Conservation (phyloP, 1,140 invertebrate genomes). For the Leptinotarsa lineolata region DNA sequence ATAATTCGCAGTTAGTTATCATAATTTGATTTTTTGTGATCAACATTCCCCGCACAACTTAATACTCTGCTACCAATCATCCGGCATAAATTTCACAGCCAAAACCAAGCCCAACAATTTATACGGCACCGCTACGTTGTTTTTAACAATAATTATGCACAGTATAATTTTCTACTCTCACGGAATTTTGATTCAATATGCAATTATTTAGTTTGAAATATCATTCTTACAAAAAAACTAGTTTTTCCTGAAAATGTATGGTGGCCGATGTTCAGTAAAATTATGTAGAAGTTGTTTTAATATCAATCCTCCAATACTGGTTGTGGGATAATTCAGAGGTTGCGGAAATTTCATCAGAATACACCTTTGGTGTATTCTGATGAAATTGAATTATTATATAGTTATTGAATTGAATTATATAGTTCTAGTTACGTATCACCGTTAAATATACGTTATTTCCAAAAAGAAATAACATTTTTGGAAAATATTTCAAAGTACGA, state of each 20-base stretch:
- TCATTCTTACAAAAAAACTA: constrained; percentile 17
- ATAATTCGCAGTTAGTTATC: neutral
- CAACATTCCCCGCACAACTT: neutral
- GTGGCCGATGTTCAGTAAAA: too few relatives aligned
- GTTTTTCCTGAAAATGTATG: neutral
- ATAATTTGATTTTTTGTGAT: constrained; percentile 2
- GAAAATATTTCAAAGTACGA: too few relatives aligned
- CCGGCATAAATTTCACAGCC: constrained; percentile 10
- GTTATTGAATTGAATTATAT: too few relatives aligned
- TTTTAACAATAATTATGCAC: constrained; percentile 23
- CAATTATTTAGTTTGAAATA: constrained; percentile 17
- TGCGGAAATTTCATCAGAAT: too few relatives aligned
- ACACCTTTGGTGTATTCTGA: too few relatives aligned
- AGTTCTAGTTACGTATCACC: too few relatives aligned
- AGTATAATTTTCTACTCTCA: constrained; percentile 16
- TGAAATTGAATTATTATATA: too few relatives aligned
- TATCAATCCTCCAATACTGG: too few relatives aligned
- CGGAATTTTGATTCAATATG: constrained; percentile 22
- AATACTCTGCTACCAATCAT: neutral
- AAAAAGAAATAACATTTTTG: too few relatives aligned
- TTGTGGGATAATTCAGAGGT: too few relatives aligned
- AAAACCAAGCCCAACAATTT: constrained; percentile 17
- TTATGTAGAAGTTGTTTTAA: too few relatives aligned
- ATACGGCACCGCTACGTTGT: constrained; percentile 17
- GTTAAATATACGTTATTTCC: too few relatives aligned